phyloP scores from a whole-genome alignment of 2,888 invertebrate species.

The Liopterus haemorrhoidalis region DNA sequence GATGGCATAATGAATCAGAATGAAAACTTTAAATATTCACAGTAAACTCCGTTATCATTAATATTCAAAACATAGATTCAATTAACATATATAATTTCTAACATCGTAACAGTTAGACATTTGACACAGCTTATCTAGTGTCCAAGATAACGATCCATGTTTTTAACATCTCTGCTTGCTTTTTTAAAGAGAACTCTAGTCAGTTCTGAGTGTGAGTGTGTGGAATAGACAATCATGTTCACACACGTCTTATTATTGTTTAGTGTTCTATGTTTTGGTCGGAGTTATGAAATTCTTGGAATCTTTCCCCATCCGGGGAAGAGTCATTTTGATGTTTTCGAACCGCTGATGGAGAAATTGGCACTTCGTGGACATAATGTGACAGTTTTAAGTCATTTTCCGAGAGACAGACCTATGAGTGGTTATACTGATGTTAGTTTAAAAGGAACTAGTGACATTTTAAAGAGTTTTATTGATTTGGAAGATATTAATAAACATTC shows the following conservation, averaged over 20 bases:
- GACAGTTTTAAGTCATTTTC: slow-evolving; percentile 62
- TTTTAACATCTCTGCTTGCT: slow-evolving; percentile 1
- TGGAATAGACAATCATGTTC: slow-evolving; percentile 3
- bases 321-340: slow-evolving; percentile 63
- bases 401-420: slow-evolving; percentile 45
- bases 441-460: slow-evolving; percentile 33
- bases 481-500: slow-evolving; percentile 2
- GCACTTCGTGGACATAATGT: slow-evolving; percentile 59
- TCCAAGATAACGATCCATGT: too few species aligned
- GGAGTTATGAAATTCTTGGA: slow-evolving; percentile 53
- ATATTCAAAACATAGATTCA: too few species aligned
- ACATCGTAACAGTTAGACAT: too few species aligned
- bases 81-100: too few species aligned
- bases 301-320: slow-evolving; percentile 62
- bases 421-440: slow-evolving; percentile 57
- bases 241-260: slow-evolving; percentile 9
- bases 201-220: neutral
- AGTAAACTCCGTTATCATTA: too few species aligned
- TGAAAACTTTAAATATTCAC: too few species aligned
- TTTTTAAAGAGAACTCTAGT: neutral
- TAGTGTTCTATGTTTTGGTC: neutral
- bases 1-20: too few species aligned
- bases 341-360: slow-evolving; percentile 54
- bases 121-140: too few species aligned
- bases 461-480: slow-evolving; percentile 18